Base-by-base conservation (phyloP, 1,140 invertebrate genomes). In the Oryzaephilus surinamensis region DNA sequence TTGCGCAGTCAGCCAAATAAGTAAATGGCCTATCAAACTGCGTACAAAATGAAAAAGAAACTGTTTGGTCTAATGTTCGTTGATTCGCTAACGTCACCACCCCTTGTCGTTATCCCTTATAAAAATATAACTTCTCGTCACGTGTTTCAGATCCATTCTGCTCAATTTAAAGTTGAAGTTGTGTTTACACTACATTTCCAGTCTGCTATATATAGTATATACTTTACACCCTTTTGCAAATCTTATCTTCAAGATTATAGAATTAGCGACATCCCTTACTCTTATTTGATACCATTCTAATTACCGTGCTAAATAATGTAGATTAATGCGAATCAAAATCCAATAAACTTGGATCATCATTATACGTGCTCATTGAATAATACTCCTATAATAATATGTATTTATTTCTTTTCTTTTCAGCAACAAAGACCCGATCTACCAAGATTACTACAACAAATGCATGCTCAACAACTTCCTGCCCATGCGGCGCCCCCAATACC, bases 361-460 rank as follows among this genome's bases (percentile, higher is more conserved):
- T n/a, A n/a, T n/a, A 24, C 21, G n/a, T 24, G n/a, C 21, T 7
- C 21, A 10, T 31, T 18, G 8, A 31, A 12, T 15, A 15, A 29
- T 29, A 31, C 29, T 13, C 4, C 10, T 16, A 24, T 14, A 14
- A 29, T 5, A 29, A 29, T 29, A 6, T 11, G 6, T 29, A 5
- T 29, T 24, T 18, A 20, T 42, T 33, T 38, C 32, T 12, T 52
- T 60, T 48, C 58, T 41, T 71, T 73, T 18, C 68, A 84, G 79
- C 80, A 82, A 77, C 80, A 83, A 62, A 71, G 81, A 55, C 77
- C 81, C 19, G 81, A 84, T 58, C 60, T 84, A 32, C 81, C 80
- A 1, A 70, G 81, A 58, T 54, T 84, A 48, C 60, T 84, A 60
- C 86, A 90, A 64, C 87, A 92, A 67, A 90, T 93, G 85, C 88